Base-by-base conservation (phyloP, 2,113 vertebrate genomes). In the Peucedramus taeniatus region DNA sequence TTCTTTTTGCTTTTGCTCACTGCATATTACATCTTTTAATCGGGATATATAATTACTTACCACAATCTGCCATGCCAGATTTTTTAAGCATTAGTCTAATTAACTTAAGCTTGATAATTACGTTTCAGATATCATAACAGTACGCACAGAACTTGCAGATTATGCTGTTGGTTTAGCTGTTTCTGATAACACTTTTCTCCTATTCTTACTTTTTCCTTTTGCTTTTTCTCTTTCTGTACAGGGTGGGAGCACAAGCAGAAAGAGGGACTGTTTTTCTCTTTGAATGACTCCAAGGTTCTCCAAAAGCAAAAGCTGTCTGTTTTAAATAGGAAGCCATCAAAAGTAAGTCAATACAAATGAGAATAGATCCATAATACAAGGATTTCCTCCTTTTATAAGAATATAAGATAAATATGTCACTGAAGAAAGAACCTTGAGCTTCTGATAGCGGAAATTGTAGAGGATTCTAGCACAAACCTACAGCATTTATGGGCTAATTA, bases 11-110 rank as follows among this genome's bases (percentile, higher is more conserved):
- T 77, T 97, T 92, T 93, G 81, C 87, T 98, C 93, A 53, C 89
- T 94, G 90, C 74, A 75, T 95, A 94, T 97, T 97, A 95, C 93
- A 97, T 97, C 96, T 98, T 98, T 97, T 98, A 98, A 98, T 98
- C 93, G 96, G 96, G 94, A 97, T 95, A 97, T 97, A 98, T 98
- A 98, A 98, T 98, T 98, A 98, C 97, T 98, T 98, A 96, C 96
- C 91, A 90, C 97, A 98, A 98, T 98, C 97, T 98, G 97, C 96
- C 94, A 97, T 97, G 96, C 94, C 98, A 98, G 98, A 98, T 98
- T 98, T 98, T 98, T 97, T 97, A 94, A 98, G 97, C 97, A 98
- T 98, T 98, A 98, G 98, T 97, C 97, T 98, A 98, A 98, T 98
- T 98, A 98, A 97, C 96, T 97, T 97, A 98, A 98, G 98, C 96